phyloP scores from a whole-genome alignment of 2,797 vertebrate genomes.

The Sebastiscus tertius region DNA sequence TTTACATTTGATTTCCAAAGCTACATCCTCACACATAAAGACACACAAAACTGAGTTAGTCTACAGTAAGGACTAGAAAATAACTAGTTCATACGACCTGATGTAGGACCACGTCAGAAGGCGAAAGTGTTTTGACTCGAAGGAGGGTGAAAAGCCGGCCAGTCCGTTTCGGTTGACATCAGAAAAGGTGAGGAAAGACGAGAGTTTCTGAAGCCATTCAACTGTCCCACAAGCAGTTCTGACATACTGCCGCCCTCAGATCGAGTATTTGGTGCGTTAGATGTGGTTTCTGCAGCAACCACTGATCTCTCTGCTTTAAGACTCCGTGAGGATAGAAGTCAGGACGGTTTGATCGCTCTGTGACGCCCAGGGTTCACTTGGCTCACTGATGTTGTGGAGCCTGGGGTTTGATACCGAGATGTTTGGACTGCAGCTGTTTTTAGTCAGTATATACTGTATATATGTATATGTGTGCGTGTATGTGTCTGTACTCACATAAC shows the following conservation, averaged over 20 bases:
- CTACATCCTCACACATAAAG: neutral
- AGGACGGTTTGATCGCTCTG: conserved; percentile 38
- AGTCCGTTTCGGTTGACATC: neutral
- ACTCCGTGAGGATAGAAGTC: conserved; percentile 29
- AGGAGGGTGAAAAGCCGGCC: neutral
- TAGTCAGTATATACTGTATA: neutral
- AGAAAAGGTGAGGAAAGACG: neutral
- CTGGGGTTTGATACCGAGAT: conserved; percentile 21
- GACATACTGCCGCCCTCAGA: conserved; percentile 16
- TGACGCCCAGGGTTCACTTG: conserved; percentile 24
- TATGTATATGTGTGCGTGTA: neutral
- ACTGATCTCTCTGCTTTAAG: conserved; percentile 45
- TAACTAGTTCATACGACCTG: neutral
- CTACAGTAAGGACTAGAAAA: neutral
- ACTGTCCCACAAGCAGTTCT: neutral
- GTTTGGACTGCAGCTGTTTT: conserved; percentile 2
- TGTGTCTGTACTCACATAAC: neutral
- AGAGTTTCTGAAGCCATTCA: neutral
- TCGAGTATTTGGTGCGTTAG: conserved; percentile 38
- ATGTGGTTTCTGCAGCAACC: conserved; percentile 25
- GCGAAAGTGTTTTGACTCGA: neutral
- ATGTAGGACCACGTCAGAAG: neutral
- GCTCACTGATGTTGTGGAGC: conserved; percentile 45
- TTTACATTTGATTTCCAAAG: neutral
- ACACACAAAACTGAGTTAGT: neutral